These are phyloP conservation scores for Neoscelio sp. DNA, from an alignment of 2,888 invertebrate species.

Conservation along the genomic window DNA sequence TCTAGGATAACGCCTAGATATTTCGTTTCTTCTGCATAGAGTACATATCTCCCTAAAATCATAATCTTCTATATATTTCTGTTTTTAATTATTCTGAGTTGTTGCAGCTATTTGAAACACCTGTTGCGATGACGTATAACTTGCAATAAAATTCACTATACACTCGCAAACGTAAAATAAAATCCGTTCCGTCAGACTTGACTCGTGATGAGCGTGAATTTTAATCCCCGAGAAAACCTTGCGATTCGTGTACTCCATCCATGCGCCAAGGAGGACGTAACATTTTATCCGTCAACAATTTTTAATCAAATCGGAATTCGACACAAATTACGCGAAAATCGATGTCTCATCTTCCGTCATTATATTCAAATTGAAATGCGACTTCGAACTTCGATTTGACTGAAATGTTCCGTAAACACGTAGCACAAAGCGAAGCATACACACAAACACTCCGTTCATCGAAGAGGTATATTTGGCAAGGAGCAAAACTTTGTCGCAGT, in stretches of 20 bases:
- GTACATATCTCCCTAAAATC: no score
- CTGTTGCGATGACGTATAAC: conserved; percentile 49
- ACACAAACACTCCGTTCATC: conserved; percentile 7
- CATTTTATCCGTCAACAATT: conserved; percentile 16
- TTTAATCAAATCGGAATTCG: conserved; percentile 7
- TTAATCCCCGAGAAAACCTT: background rate
- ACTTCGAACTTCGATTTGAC: background rate
- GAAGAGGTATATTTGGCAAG: conserved; percentile 75
- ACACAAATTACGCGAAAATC: conserved; percentile 15
- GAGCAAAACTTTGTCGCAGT: conserved; percentile 76
- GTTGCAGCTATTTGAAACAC: conserved; percentile 31
- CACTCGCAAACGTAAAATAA: background rate
- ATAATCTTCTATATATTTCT: conserved; percentile 1
- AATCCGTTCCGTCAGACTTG: conserved; percentile 2
- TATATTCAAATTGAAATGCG: background rate
- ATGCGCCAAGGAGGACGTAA: no score
- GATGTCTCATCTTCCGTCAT: background rate
- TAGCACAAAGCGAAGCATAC: conserved; percentile 15
- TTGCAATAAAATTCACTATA: conserved; percentile 36
- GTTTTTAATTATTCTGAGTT: conserved; percentile 48
- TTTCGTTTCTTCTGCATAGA: no score
- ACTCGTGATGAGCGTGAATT: background rate
- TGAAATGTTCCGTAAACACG: conserved; percentile 33
- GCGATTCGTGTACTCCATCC: no score
- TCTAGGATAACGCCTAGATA: no score